Evolutionary conservation across 1,140 invertebrate species (phyloP), one percentile per base, ranked within the genome.

Genomic region (Diabrotica undecimpunctata): DNA sequence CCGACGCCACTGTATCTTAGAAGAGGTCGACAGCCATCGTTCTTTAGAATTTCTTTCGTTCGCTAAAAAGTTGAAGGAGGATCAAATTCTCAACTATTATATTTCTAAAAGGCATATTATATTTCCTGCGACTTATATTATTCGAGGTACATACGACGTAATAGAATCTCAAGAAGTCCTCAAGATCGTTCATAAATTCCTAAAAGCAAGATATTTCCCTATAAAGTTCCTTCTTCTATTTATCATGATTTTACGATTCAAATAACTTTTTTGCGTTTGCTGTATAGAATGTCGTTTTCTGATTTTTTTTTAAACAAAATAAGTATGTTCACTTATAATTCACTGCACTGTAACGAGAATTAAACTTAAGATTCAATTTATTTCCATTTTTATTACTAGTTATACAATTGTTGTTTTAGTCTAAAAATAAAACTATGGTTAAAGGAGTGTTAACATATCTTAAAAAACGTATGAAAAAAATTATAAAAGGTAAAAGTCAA

Each of bases 71-170:
- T 46, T n/a, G 41, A n/a, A 46, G n/a, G 6, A 46, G 41, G 41
- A 46, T 46, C 41, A n/a, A 46, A 46, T 46, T 46, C 41, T 46
- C 41, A 10, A 46, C 41, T 46, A 46, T 46, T 46, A 46, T 46
- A 46, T 46, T 46, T 46, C 41, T 46, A 46, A 46, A 46, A 46
- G 41, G 41, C 41, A 46, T 46, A 46, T 46, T 46, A 46, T 46
- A 46, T 46, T 46, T 46, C 41, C 41, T 46, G n/a, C 41, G 41
- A 46, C 41, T 46, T n/a, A 46, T 46, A 46, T 10, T 46, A 46
- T 46, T 2, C 41, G 41, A 10, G 8, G 41, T 8, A 10, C 41
- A n/a, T n/a, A 46, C 8, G 8, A n/a, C 41, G 8, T 46, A 46
- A 46, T 46, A 46, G 41, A 46, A 46, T 46, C 8, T 46, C 41